Base-by-base conservation (phyloP, 1,140 invertebrate species). In the Dufourea novaeangliae region DNA sequence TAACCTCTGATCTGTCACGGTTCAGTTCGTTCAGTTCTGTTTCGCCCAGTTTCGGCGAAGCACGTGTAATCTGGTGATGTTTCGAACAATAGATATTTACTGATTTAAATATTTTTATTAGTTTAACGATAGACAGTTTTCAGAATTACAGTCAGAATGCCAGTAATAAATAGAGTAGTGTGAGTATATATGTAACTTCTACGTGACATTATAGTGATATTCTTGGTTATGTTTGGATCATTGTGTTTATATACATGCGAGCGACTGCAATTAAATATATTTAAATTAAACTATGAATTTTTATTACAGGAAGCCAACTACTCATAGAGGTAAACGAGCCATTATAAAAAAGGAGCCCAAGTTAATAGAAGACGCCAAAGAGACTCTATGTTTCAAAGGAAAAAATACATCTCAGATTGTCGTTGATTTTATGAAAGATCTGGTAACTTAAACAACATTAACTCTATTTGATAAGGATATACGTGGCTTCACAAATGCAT, bases 361-460 rank as follows among this genome's bases (percentile, higher is more conserved):
- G 92, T 89, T 98, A 7, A 94, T 97, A 81, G 98, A 99, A 94
- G 96, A 97, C 89, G 93, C 95, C 1, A 99, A 99, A 88, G 95
- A 95, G 88, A 94, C 96, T 54, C 90, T 99, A 67, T 97, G 98
- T 88, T 92, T 99, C 25, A 95, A 96, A 93, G 98, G 98, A 52
- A 94, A 95, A 1, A 98, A 97, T 87, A 96, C 97, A 3, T 98
- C 96, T 44, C 95, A 97, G 62, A 93, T 94, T 66, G 94, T 96
- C 0, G 94, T 95, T 56, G 94, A 95, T 78, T 94, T 96, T 64
- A 91, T 99, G 85, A 98, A 98, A 93, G 97, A 99, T 94, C 91
- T 99, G 86, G 95, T 96, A 93, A 94, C 93, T 92, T 46, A 34
- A 54, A 72, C 32, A 34, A 76, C 2, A 32, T 56, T 25, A 17